Base-by-base conservation (phyloP, 2,113 vertebrate genomes). In the Cheirogaleus medius region DNA sequence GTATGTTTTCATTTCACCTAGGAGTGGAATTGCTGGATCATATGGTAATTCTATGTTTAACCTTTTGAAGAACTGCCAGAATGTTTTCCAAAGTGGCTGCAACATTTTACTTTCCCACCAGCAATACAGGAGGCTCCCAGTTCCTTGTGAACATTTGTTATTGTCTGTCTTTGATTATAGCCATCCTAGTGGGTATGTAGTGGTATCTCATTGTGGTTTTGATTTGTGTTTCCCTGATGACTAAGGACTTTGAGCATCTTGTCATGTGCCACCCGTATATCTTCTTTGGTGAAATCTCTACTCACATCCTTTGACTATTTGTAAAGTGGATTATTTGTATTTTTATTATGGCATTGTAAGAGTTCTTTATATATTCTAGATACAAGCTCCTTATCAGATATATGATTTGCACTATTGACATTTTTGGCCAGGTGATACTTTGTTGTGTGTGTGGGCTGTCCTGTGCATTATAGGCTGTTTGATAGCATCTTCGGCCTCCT, bases 211-310 rank as follows among this genome's bases (percentile, higher is more conserved):
- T 14, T 60, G 49, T 80, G 66, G 47, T 66, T 92, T 86, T 85
- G 94, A 80, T 94, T 93, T 84, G 27, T 66, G 10, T 84, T 68
- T 84, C 56, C n/a, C 27, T 21, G 4, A 49, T 56, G 44, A 17
- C n/a, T 49, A 17, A 88, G 27, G 71, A 80, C 80, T 21, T 42
- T 5, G 64, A 81, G 27, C 34, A 80, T 81, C 64, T 93, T 97
- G 78, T 85, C 13, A 39, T 42, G 52, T 92, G 44, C 42, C 52
- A n/a, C 66, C 89, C 80, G 13, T 52, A n/a, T 56, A n/a, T 63
- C 73, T 69, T 91, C 58, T 95, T 92, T 88, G 66, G 42, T 77
- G 80, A 96, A 88, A 44, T 44, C 63, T 80, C 14, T 93, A 13
- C 81, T 95, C 47, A 85, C 32, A 78, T 85, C 34, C 73, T 58